Evolutionary conservation across 2,797 vertebrate species (phyloP), one percentile per base, ranked within the genome.

Genomic region (Amniataba percoides): DNA sequence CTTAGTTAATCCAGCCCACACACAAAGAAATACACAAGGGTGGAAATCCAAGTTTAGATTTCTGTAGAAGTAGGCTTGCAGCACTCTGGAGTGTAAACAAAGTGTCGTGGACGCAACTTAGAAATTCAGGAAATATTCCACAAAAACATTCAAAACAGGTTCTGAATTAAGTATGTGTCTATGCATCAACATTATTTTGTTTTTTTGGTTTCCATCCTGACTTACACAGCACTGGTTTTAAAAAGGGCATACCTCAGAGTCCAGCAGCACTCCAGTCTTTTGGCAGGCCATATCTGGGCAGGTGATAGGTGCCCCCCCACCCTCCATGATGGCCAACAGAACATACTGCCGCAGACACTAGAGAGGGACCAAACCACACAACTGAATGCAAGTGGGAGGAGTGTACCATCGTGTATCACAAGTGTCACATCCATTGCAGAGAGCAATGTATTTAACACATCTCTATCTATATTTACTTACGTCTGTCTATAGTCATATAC

Each of bases 321-420:
- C 97, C 81, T 97, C 97, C 84, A 92, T 95, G 87, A 99, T 95
- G 63, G 97, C 95, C 87, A 99, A 84, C 87, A 96, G 93, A 79
- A 97, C 95, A 72, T 99, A 99, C 88, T 97, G 96, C 87, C 94
- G 95, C 88, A 99, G 95, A 94, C 98, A 99, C 98, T 99, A 85
- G 63, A 78, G 77, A 68, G 0, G 56, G 75, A 80, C 68, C 68
- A 78, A 80, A 85, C 64, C 81, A 5, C 75, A 83, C 77, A 70
- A 23, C 9, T 16, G 34, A 48, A 49, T 21, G 51, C 2, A 62
- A 43, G 18, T 42, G 21, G 7, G 43, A 64, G 27, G 48, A 8
- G 3, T 19, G 19, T 14, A 16, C 21, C 39, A 57, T 23, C 12
- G 16, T 21, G 27, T 31, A 53, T 42, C 15, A 55, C 6, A 60